These are phyloP conservation scores for Acrocyrtus sp. DNA, from an alignment of 2,888 invertebrate genomes.

Conservation along the genomic window DNA sequence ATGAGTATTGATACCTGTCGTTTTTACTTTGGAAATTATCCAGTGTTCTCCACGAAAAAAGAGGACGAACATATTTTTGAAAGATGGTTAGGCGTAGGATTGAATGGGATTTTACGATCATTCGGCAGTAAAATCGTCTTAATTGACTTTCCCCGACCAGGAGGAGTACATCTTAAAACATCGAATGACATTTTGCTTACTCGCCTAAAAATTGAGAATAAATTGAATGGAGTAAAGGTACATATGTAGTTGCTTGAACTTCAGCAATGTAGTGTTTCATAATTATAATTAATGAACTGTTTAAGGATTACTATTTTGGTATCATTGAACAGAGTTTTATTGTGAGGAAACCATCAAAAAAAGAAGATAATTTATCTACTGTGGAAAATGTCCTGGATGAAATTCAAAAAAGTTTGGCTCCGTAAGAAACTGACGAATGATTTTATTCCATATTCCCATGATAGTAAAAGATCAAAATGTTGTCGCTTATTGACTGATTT, in stretches of 20 bases:
- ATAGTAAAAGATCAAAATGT: too few relatives aligned
- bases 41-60: constrained; percentile 9
- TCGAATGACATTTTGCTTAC: constrained; percentile 13
- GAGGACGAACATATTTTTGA: constrained; percentile 30
- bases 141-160: constrained; percentile 47
- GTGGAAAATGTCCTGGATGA: constrained; percentile 41
- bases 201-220: constrained; percentile 26
- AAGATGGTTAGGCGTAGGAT: constrained; percentile 42
- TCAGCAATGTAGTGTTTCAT: background rate
- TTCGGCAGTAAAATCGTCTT: constrained; percentile 25
- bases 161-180: constrained; percentile 19
- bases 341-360: constrained; percentile 16
- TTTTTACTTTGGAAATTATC: constrained; percentile 21
- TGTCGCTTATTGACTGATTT: too few relatives aligned
- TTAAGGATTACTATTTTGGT: background rate
- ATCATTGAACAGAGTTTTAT: constrained; percentile 25
- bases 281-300: background rate
- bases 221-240: constrained; percentile 27
- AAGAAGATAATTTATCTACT: constrained; percentile 41
- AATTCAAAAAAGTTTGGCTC: constrained; percentile 35
- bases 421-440: constrained; percentile 8
- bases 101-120: constrained; percentile 29
- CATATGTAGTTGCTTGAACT: background rate
- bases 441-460: background rate
- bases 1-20: constrained; percentile 30